Evolutionary conservation across 2,888 invertebrate genomes (phyloP), one percentile per base, ranked within the genome.

Genomic region (Lysandra bellargus): DNA sequence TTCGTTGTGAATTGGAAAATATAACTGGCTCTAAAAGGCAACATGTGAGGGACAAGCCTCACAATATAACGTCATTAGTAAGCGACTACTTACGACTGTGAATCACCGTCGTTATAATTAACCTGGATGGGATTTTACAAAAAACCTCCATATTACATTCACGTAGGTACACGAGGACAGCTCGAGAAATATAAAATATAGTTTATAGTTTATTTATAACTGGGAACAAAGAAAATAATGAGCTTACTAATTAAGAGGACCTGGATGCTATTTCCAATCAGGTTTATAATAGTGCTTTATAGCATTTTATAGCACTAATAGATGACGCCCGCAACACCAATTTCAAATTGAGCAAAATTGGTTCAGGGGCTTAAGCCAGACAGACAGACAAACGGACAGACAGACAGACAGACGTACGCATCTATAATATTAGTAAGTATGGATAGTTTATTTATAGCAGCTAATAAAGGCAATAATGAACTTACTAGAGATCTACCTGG

Each of bases 1-100:
- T 33, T 33, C 33, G 33, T 33, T 33, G 33, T 33, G 33, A 33
- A 33, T 33, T 33, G 33, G 1, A 57, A 57, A 14, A 57, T 57
- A 14, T 14, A 57, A 14, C 44, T 49, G 44, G 57, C 17, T 14
- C 17, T 17, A 23, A 61, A 23, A n/a, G 61, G n/a, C 14, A 23
- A 61, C 23, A n/a, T 12, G 49, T 49, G 49, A 44, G 44, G 9
- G 2, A 44, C 9, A 44, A 69, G 69, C 1, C 64, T 69, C 69
- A 37, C 33, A 37, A 69, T 69, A 69, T 33, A 69, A 37, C 69
- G 14, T 69, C 69, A 69, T 69, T 69, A 69, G 69, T 33, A 37
- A 5, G 69, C 69, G 5, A 17, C 23, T 23, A 23, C 23, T 23
- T 23, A 23, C 23, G 23, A 23, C 6, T 1, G 33, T 69, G 33